Evolutionary conservation across 64 coral and sea anemone species (phyloP), one percentile per base, ranked within the genome.

Genomic region (Platygyra sinensis): DNA sequence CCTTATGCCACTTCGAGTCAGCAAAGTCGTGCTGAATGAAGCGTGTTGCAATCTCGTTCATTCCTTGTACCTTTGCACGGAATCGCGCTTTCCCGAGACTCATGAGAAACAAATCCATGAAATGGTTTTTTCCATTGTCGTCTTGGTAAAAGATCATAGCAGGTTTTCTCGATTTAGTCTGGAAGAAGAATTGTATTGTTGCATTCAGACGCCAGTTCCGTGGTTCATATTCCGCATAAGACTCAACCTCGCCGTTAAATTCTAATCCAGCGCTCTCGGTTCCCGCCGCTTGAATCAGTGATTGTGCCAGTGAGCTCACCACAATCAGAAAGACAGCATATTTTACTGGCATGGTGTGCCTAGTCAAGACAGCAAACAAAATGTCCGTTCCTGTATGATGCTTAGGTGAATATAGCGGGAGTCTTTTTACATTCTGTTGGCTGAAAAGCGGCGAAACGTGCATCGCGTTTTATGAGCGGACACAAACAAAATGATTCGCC

Each of bases 181-280:
- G 31, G 36, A 84, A 84, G 38, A 67, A 84, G 64, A 84, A 84
- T 33, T 84, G 62, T 12, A 84, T 24, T 18, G 80, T 84, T 4
- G 80, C 80, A 84, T 84, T 84, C 27, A 62, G 61, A 84, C 30
- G 38, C 80, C 80, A 84, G 62, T 24, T 84, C 80, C 80, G 71
- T 4, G 80, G 80, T 18, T 84, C 80, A 30, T 84, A 84, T 62
- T 67, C 36, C 8, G 80, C 80, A 22, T 84, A 36, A 2, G 80
- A 84, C 30, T 31, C 10, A 4, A 32, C 2, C 25, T 80, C 29
- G 27, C 80, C 80, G 19, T 18, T 28, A 69, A 84, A 84, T 6
- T 32, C 32, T 32, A 46, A 84, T 3, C 61, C 61, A 25, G 61
- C 61, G 30, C 62, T 69, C 11, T 38, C 29, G 12, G 10, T 16